These are phyloP conservation scores for Pilophorus perplexus DNA, from an alignment of 2,888 invertebrate species.

Conservation along the genomic window DNA sequence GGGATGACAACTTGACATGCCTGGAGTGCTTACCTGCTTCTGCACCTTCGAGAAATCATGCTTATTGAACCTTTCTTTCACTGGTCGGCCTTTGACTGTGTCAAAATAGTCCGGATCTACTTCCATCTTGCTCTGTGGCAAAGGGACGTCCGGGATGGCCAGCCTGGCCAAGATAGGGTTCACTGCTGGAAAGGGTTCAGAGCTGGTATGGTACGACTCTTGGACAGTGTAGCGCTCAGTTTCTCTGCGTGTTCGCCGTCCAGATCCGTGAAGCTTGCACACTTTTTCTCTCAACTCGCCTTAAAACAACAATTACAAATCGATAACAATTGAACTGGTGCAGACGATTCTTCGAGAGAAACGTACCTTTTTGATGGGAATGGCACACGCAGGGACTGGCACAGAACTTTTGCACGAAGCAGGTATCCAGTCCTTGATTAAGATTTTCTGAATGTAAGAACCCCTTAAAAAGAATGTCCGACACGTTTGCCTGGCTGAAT, in stretches of 20 bases:
- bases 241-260: too few relatives aligned
- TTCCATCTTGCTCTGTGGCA: conserved; percentile 32
- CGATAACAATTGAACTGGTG: too few relatives aligned
- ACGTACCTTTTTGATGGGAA: too few relatives aligned
- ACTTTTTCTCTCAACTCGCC: background rate
- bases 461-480: background rate
- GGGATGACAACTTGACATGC: too few relatives aligned
- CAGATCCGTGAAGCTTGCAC: too few relatives aligned
- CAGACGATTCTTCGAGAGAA: too few relatives aligned
- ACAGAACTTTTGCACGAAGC: conserved; percentile 7
- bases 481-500: background rate
- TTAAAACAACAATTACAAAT: too few relatives aligned
- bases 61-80: conserved; percentile 28
- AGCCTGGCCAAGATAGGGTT: conserved; percentile 31
- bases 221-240: too few relatives aligned
- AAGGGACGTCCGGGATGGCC: conserved; percentile 3
- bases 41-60: conserved; percentile 14
- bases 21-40: too few relatives aligned
- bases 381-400: background rate
- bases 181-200: background rate
- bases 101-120: conserved; percentile 32
- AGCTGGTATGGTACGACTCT: too few relatives aligned
- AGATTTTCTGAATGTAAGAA: conserved; percentile 1
- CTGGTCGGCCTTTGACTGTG: conserved; percentile 22
- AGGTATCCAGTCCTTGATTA: background rate